A percentile compares a stretch with the other conserved stretches of the same genome.
phyloP scores from a whole-genome alignment of 1,140 invertebrate genomes.

The Papilio glaucus region DNA sequence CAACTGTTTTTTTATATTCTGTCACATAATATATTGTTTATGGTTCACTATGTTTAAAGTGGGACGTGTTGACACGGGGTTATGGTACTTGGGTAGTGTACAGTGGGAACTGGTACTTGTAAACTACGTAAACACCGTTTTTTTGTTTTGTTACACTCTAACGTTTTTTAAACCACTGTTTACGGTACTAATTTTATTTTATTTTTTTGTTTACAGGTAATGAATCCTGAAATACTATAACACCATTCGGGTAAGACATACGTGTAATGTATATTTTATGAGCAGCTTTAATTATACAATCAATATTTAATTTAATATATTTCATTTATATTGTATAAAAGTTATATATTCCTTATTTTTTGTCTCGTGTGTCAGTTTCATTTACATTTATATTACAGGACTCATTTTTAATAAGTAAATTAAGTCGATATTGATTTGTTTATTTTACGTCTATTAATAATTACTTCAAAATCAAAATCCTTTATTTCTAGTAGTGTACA shows the following conservation, averaged over 20 bases:
- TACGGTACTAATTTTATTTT: constrained; percentile 8
- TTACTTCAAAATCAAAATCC: no score
- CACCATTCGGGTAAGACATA: not conserved
- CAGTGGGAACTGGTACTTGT: constrained; percentile 49
- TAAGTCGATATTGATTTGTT: no score
- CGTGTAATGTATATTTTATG: not conserved
- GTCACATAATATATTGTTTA: constrained; percentile 61
- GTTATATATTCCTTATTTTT: no score
- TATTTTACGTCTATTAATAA: no score
- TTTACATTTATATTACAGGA: no score
- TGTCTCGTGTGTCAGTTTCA: no score
- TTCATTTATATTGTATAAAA: no score
- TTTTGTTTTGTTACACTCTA: constrained; percentile 27
- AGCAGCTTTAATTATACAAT: no score
- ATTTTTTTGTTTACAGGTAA: constrained; percentile 42
- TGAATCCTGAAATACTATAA: constrained; percentile 9
- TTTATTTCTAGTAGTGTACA: no score
- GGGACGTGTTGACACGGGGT: constrained; percentile 52
- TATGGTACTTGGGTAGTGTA: constrained; percentile 50
- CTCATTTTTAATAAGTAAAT: no score
- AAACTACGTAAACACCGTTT: constrained; percentile 7
- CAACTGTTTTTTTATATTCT: constrained; percentile 51
- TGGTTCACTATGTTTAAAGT: constrained; percentile 62
- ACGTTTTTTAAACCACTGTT: not conserved
- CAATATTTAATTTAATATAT: not conserved